These are phyloP conservation scores for Centropus unirufus DNA, from an alignment of 2,113 vertebrate genomes.

Conservation along the genomic window DNA sequence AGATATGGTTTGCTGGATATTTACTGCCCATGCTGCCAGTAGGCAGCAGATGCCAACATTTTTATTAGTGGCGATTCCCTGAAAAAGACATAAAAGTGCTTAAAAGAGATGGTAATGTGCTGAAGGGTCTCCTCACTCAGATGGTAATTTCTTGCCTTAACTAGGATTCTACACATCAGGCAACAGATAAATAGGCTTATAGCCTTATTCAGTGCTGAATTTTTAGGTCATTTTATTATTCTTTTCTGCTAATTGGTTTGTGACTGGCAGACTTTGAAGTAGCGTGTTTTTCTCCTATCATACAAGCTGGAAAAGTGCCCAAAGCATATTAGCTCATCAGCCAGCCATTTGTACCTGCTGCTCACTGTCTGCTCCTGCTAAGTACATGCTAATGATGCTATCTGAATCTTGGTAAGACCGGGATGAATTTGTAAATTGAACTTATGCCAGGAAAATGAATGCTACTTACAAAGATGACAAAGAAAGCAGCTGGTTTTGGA, in stretches of 20 bases:
- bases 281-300: neutral
- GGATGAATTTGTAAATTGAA: conserved; percentile 13
- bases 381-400: conserved; percentile 31
- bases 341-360: conserved; percentile 35
- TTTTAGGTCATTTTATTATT: neutral
- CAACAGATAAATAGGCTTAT: neutral
- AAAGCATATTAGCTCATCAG: conserved; percentile 22
- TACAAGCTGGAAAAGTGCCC: neutral
- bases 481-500: conserved; percentile 19
- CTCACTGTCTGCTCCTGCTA: conserved; percentile 1
- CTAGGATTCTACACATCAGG: neutral
- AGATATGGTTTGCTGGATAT: neutral
- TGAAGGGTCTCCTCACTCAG: neutral
- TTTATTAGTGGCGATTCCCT: neutral
- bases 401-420: neutral
- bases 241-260: conserved; percentile 11
- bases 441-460: neutral
- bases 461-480: conserved; percentile 12
- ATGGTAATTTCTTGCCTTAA: neutral
- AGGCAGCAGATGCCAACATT: neutral
- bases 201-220: neutral
- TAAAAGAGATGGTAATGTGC: neutral
- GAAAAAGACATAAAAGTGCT: neutral
- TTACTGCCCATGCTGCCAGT: neutral
- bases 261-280: neutral